These are phyloP conservation scores for Andinoacara biseriatus DNA, from an alignment of 2,113 vertebrate genomes.

Conservation along the genomic window DNA sequence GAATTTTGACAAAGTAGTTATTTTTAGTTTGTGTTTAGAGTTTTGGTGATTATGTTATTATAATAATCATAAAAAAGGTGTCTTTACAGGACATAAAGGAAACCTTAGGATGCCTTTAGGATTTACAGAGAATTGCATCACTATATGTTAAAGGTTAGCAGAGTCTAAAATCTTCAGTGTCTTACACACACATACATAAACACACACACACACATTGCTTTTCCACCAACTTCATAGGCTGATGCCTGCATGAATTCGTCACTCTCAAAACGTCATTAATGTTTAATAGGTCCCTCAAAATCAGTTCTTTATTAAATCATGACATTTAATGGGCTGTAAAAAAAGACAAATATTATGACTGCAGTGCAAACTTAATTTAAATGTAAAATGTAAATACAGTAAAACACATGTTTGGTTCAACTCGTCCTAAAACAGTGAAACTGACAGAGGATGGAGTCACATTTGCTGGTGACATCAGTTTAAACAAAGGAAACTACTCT, in stretches of 20 bases:
- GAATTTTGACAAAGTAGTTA: neutral
- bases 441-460: neutral
- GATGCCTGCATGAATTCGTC: neutral
- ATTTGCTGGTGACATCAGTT: neutral
- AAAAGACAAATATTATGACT: neutral
- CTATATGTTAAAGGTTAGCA: neutral
- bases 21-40: neutral
- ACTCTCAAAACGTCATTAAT: constrained; percentile 1
- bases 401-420: neutral
- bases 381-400: fast-evolving
- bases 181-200: neutral
- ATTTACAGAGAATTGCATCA: neutral
- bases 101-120: neutral
- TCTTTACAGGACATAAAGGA: neutral
- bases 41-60: neutral
- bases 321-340: neutral
- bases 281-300: neutral
- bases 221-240: neutral
- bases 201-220: neutral
- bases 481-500: neutral
- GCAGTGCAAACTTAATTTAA: neutral
- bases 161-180: neutral
- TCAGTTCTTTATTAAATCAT: neutral
- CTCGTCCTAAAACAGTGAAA: neutral
- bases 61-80: no score